Evolutionary conservation across 1,140 invertebrate species (phyloP).

Genomic region (Drosophila parvula): DNA sequence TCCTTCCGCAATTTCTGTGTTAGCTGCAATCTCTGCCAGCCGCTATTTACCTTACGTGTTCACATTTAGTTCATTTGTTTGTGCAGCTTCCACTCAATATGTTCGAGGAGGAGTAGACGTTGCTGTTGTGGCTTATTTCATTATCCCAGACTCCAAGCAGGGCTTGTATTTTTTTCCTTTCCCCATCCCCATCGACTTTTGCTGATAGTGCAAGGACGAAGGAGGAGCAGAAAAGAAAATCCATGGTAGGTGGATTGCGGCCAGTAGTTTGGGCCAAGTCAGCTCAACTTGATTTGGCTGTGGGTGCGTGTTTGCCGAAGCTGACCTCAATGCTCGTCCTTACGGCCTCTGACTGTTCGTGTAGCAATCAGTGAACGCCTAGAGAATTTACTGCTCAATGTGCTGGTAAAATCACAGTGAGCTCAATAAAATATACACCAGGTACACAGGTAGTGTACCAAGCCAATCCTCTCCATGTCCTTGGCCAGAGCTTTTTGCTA

Average conservation of each 20-base stretch:
- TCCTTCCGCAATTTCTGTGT: constrained; percentile 2
- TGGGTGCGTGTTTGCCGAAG: constrained; percentile 54
- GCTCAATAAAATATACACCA: constrained; percentile 73
- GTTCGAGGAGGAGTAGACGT: constrained; percentile 43
- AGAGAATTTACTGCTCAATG: constrained; percentile 53
- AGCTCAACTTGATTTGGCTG: constrained; percentile 58
- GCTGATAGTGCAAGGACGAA: constrained; percentile 51
- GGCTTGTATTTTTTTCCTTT: constrained; percentile 26
- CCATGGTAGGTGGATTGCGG: constrained; percentile 28
- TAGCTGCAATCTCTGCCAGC: constrained; percentile 20
- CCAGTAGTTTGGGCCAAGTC: constrained; percentile 43
- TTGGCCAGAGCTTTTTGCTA: constrained; percentile 34
- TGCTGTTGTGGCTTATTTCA: constrained; percentile 61
- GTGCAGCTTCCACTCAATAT: constrained; percentile 60
- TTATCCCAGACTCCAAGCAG: constrained; percentile 48
- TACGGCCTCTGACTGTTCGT: constrained; percentile 15
- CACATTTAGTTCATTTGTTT: constrained; percentile 75
- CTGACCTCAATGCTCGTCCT: constrained; percentile 47
- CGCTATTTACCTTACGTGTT: constrained; percentile 73
- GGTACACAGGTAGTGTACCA: constrained; percentile 12
- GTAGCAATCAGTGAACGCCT: constrained; percentile 58
- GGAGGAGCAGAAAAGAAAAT: constrained; percentile 28
- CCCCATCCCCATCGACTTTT: constrained; percentile 1
- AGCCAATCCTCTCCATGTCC: constrained; percentile 22
- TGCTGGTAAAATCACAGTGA: constrained; percentile 50